Evolutionary conservation across 2,888 invertebrate species (phyloP).

Genomic region (Furcula furcula): DNA sequence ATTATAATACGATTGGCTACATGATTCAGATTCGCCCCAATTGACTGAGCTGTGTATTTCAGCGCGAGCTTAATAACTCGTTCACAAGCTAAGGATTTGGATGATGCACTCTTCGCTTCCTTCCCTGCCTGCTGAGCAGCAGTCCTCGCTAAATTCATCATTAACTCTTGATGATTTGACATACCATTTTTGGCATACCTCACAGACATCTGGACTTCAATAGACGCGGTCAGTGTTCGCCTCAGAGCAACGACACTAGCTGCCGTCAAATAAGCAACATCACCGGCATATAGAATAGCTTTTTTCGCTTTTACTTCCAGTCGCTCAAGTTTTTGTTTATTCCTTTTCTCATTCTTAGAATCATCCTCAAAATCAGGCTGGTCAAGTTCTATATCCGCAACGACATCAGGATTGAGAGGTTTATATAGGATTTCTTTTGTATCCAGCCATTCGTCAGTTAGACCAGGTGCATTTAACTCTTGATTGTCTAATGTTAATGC

Average conservation of each 20-base stretch:
- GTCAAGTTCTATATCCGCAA: constrained; percentile 68
- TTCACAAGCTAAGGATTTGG: constrained; percentile 69
- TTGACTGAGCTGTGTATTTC: constrained; percentile 71
- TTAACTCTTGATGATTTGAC: constrained; percentile 72
- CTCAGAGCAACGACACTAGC: constrained; percentile 73
- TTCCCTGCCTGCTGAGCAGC: constrained; percentile 76
- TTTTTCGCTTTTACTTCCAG: constrained; percentile 72
- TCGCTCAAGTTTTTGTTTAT: constrained; percentile 61
- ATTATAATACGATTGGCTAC: constrained; percentile 73
- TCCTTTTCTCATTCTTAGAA: constrained; percentile 51
- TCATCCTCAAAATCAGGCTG: constrained; percentile 63
- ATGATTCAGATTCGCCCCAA: constrained; percentile 69
- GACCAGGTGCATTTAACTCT: constrained; percentile 49
- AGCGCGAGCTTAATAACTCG: constrained; percentile 67
- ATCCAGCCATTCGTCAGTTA: constrained; percentile 65
- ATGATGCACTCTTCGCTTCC: constrained; percentile 70
- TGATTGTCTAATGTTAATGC: constrained; percentile 47
- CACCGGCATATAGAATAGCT: constrained; percentile 74
- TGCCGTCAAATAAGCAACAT: constrained; percentile 72
- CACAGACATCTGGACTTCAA: constrained; percentile 75
- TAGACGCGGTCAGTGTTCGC: constrained; percentile 71
- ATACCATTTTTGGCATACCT: constrained; percentile 69
- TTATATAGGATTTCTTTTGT: constrained; percentile 52
- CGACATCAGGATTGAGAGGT: constrained; percentile 55
- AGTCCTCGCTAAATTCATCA: constrained; percentile 76